Evolutionary conservation across 2,888 invertebrate genomes (phyloP).

Genomic region (Drosophila paucipuncta): DNA sequence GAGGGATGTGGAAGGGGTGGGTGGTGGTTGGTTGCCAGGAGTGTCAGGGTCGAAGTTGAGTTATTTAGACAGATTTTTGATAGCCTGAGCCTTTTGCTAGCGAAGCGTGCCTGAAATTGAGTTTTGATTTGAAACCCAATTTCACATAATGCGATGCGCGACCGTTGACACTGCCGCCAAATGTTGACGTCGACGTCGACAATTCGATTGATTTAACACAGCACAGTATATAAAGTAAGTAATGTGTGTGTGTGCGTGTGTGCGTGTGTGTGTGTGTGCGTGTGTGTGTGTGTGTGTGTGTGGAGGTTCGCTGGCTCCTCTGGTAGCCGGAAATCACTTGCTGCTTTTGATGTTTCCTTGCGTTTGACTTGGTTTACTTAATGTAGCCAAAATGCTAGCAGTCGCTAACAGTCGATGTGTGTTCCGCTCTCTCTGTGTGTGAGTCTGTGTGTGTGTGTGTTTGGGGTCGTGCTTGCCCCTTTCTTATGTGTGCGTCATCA

Average conservation of each 20-base stretch:
- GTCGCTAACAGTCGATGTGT: constrained; percentile 1
- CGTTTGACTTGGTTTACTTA: constrained; percentile 52
- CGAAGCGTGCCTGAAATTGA: constrained; percentile 64
- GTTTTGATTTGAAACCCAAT: constrained; percentile 77
- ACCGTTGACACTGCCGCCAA: constrained; percentile 42
- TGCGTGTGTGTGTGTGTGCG: neutral
- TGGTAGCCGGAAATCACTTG: constrained; percentile 12
- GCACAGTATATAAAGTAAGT: constrained; percentile 28
- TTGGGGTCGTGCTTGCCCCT: neutral
- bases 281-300: neutral
- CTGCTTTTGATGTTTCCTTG: constrained; percentile 64
- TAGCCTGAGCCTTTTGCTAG: constrained; percentile 40
- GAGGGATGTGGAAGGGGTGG: neutral
- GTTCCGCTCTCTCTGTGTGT: constrained; percentile 5
- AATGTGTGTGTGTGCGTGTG: no score
- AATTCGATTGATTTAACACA: constrained; percentile 77
- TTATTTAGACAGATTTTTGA: constrained; percentile 79
- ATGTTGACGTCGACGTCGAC: constrained; percentile 65
- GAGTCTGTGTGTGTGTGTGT: constrained; percentile 16
- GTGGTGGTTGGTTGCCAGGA: neutral
- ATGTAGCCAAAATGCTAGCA: constrained; percentile 45
- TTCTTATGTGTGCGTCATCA: constrained; percentile 17
- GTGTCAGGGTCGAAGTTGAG: constrained; percentile 35
- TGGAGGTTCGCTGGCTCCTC: constrained; percentile 13
- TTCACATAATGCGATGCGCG: constrained; percentile 54